Evolutionary conservation across 2,113 vertebrate genomes (phyloP).

Genomic region (Limanda limanda): DNA sequence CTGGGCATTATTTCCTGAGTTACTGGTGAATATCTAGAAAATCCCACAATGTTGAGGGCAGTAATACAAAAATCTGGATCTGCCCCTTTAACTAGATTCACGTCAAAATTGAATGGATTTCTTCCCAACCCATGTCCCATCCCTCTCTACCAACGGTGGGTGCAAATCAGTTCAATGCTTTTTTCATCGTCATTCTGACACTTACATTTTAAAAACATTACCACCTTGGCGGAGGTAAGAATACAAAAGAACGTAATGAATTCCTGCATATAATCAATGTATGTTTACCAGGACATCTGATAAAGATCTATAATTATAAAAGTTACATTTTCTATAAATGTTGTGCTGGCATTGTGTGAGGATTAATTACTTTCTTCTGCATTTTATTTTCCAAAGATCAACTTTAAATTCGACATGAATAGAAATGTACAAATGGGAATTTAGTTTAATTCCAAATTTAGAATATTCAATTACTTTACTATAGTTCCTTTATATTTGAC

Average conservation of each 20-base stretch:
- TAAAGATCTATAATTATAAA: not conserved
- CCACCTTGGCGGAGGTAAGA: not conserved
- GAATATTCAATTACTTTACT: not conserved
- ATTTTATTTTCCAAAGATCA: not conserved
- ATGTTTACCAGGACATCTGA: not conserved
- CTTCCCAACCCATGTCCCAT: not conserved
- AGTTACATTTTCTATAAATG: not conserved
- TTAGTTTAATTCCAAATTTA: not conserved
- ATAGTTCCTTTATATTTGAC: not conserved
- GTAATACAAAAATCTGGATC: not conserved
- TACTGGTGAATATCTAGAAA: not conserved
- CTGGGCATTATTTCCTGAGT: not conserved
- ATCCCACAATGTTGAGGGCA: not conserved
- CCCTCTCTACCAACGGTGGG: not conserved
- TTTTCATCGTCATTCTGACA: too few relatives aligned
- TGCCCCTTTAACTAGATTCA: not conserved
- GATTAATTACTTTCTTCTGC: not conserved
- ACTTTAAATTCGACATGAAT: not conserved
- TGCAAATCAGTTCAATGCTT: too few relatives aligned
- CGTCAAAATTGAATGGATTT: not conserved
- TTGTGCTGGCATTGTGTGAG: not conserved
- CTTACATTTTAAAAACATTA: not conserved
- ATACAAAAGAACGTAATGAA: not conserved
- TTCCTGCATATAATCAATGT: not conserved
- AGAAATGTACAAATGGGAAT: conserved; percentile 12